These are phyloP conservation scores for Gulo gulo DNA, from an alignment of 2,113 vertebrate genomes.

Conservation along the genomic window DNA sequence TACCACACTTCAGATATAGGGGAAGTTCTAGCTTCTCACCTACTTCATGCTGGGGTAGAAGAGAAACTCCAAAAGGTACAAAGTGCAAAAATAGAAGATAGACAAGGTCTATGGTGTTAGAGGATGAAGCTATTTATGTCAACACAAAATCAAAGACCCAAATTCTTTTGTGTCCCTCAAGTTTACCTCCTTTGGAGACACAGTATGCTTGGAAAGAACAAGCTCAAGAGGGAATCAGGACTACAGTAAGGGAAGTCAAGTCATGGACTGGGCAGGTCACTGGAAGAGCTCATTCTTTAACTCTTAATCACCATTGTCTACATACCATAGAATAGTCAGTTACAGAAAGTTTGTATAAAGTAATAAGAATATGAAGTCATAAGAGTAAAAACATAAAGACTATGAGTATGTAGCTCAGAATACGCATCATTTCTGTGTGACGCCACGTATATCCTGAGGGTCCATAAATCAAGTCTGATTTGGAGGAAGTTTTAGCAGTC, in stretches of 20 bases:
- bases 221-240: not conserved
- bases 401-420: not conserved
- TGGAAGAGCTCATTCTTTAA: not conserved
- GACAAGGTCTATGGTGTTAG: not conserved
- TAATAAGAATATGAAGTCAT: not conserved
- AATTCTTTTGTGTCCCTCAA: not conserved
- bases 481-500: not conserved
- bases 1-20: not conserved
- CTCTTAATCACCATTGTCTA: not conserved
- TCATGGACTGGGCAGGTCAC: not conserved
- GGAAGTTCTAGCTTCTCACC: not conserved
- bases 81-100: not conserved
- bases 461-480: not conserved
- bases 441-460: not conserved
- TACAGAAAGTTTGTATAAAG: not conserved
- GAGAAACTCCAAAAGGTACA: not conserved
- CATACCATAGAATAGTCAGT: not conserved
- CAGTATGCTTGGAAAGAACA: not conserved
- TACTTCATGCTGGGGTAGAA: not conserved
- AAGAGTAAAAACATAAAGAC: not conserved
- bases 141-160: not conserved
- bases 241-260: not conserved
- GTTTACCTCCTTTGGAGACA: not conserved
- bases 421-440: not conserved
- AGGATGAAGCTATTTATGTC: not conserved